Conservation (phyloP, 2,797 vertebrate genomes). For the Hipposideros larvatus region DNA sequence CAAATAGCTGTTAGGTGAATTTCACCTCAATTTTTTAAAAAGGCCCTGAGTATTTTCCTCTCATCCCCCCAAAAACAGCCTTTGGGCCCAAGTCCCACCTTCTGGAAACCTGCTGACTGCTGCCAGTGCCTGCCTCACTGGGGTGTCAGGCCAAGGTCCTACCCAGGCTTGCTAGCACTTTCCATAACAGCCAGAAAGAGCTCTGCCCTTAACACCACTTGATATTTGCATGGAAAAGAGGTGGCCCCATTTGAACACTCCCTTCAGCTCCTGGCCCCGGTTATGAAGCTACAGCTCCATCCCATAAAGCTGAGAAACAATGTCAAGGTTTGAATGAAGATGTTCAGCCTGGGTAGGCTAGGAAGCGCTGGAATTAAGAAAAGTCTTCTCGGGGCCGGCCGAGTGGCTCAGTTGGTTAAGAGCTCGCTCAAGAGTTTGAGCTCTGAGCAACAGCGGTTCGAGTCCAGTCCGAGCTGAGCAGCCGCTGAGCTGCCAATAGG, state of each 20-base stretch:
- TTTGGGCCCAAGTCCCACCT: background rate
- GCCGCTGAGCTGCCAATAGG: too few species aligned
- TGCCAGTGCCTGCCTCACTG: background rate
- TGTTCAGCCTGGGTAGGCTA: background rate
- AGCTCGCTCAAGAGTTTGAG: too few species aligned
- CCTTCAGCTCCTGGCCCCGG: background rate
- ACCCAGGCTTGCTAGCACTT: background rate
- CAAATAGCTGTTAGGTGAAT: background rate
- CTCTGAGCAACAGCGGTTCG: too few species aligned
- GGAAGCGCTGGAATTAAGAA: background rate
- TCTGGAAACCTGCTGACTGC: background rate
- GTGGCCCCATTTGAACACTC: background rate
- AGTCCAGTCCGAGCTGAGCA: too few species aligned
- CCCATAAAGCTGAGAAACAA: background rate
- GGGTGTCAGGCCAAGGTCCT: background rate
- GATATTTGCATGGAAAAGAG: conserved; percentile 33
- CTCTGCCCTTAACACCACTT: background rate
- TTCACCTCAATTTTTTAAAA: background rate
- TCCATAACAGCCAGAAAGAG: background rate
- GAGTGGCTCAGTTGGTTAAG: too few species aligned
- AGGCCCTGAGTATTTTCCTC: background rate
- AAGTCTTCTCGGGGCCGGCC: background rate
- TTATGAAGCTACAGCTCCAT: background rate
- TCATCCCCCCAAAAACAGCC: background rate
- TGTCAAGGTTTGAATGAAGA: conserved; percentile 6